These are phyloP conservation scores for Mamestra configurata DNA, from an alignment of 1,140 invertebrate genomes.

Conservation along the genomic window DNA sequence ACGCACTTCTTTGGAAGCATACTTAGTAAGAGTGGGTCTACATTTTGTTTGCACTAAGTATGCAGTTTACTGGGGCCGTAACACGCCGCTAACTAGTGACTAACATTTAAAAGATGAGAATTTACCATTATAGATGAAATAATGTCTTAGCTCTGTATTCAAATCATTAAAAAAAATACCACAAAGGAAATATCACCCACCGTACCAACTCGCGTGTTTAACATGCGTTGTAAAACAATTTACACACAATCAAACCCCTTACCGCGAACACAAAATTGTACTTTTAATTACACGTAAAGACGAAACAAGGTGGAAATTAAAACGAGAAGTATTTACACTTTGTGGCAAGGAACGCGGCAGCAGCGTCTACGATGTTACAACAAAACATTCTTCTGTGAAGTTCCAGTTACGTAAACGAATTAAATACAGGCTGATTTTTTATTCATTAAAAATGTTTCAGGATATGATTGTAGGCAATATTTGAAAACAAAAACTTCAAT, in stretches of 20 bases:
- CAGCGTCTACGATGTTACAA: constrained; percentile 7
- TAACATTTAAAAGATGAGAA: too few species aligned
- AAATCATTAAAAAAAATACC: neutral
- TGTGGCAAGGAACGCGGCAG: constrained; percentile 21
- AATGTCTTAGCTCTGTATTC: too few species aligned
- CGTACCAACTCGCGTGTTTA: neutral
- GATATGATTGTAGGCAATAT: too few species aligned
- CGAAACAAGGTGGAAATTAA: constrained; percentile 41
- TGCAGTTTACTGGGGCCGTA: too few species aligned
- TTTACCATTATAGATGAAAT: too few species aligned
- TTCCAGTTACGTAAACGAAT: constrained; percentile 32
- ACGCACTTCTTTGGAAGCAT: too few species aligned
- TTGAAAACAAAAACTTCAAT: too few species aligned
- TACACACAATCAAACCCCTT: constrained; percentile 3
- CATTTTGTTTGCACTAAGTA: too few species aligned
- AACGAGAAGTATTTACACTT: constrained; percentile 37
- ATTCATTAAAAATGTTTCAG: too few species aligned
- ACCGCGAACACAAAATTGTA: neutral
- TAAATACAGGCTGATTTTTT: neutral
- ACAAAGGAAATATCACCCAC: constrained; percentile 23
- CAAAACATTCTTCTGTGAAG: constrained; percentile 29
- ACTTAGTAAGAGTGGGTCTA: too few species aligned
- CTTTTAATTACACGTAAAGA: constrained; percentile 45
- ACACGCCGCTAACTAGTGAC: too few species aligned
- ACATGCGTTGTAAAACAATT: constrained; percentile 27